phyloP scores from a whole-genome alignment of 2,888 invertebrate species.

The Drosophila rubida region DNA sequence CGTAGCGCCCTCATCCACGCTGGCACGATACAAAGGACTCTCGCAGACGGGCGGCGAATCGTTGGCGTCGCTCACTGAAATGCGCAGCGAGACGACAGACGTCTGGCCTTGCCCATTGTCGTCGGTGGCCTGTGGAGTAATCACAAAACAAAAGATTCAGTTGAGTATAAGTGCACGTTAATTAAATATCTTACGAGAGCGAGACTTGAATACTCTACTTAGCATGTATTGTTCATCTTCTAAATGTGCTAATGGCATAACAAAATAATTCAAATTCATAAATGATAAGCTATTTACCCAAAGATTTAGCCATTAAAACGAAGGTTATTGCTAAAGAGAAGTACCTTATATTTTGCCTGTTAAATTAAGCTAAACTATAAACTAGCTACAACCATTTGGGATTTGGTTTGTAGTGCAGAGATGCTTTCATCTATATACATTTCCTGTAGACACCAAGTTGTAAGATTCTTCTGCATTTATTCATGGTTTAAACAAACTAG shows the following conservation, averaged over 20 bases:
- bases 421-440: too few species aligned
- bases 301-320: too few species aligned
- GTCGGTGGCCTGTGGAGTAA: constrained; percentile 90
- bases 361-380: too few species aligned
- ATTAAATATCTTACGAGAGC: not conserved
- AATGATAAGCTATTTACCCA: too few species aligned
- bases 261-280: not conserved
- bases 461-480: too few species aligned
- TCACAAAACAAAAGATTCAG: not conserved
- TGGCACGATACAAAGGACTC: constrained; percentile 91
- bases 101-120: constrained; percentile 92
- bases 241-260: not conserved
- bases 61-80: constrained; percentile 93
- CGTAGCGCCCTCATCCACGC: constrained; percentile 93
- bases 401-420: too few species aligned
- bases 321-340: too few species aligned
- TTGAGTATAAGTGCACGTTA: not conserved
- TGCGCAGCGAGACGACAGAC: constrained; percentile 91
- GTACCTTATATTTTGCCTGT: too few species aligned
- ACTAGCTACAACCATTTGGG: too few species aligned
- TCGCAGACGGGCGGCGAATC: constrained; percentile 95
- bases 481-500: too few species aligned
- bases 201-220: constrained; percentile 10
- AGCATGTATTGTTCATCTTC: not conserved
- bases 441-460: too few species aligned